Evolutionary conservation across 2,113 vertebrate species (phyloP).

Genomic region (Tichodroma muraria): DNA sequence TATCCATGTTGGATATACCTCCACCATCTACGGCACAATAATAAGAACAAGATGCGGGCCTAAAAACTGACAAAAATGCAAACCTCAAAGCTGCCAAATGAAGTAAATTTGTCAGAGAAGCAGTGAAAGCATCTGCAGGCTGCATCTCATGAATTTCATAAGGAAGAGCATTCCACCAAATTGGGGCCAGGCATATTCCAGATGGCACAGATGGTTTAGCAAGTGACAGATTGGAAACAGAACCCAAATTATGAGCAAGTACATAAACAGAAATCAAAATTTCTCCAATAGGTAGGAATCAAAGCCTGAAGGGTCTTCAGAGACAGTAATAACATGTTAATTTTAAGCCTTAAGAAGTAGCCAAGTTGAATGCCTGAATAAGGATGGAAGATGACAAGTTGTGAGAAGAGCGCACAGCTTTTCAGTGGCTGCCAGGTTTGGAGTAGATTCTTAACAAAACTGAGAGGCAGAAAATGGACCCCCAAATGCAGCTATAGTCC

Average conservation of each 20-base stretch:
- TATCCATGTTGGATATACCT: not conserved
- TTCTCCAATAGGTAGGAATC: constrained; percentile 55
- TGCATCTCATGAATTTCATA: constrained; percentile 46
- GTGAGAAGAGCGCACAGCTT: not conserved
- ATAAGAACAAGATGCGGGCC: not conserved
- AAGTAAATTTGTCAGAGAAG: constrained; percentile 17
- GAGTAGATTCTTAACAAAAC: not conserved
- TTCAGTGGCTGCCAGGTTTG: constrained; percentile 1
- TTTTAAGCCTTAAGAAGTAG: constrained; percentile 35
- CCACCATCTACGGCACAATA: not conserved
- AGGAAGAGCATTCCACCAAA: constrained; percentile 52
- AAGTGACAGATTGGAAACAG: constrained; percentile 67
- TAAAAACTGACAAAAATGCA: constrained; percentile 36
- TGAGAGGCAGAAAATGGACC: not conserved
- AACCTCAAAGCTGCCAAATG: constrained; percentile 21
- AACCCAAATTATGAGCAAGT: constrained; percentile 60
- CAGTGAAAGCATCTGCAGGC: constrained; percentile 39
- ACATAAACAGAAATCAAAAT: constrained; percentile 56
- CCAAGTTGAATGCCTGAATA: not conserved
- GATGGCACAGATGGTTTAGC: constrained; percentile 63
- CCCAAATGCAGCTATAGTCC: not conserved
- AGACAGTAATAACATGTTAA: constrained; percentile 39
- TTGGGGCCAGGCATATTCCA: constrained; percentile 38
- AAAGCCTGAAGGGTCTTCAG: constrained; percentile 44
- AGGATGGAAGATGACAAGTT: constrained; percentile 26